phyloP scores from a whole-genome alignment of 92 coral and sea anemone genomes.

The Siderastrea radians region DNA sequence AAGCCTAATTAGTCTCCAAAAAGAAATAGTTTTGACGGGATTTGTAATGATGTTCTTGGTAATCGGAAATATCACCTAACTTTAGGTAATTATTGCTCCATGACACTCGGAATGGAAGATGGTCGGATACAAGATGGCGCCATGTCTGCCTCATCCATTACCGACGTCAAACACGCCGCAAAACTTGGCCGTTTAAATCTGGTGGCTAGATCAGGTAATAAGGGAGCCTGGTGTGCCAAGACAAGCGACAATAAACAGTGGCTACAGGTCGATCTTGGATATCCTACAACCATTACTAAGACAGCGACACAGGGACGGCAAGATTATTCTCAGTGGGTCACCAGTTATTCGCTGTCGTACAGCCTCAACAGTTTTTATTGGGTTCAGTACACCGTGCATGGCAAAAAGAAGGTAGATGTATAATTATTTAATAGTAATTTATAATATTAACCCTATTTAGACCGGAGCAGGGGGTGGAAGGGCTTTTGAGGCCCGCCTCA shows the following conservation, averaged over 20 bases:
- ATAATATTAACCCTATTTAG: no score
- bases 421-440: no score
- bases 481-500: no score
- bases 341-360: conserved; percentile 25
- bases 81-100: conserved; percentile 21
- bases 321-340: conserved; percentile 31
- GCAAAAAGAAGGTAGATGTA: conserved; percentile 46
- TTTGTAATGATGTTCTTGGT: not conserved
- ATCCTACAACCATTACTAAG: conserved; percentile 13
- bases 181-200: conserved; percentile 37
- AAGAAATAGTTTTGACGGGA: no score
- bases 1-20: not conserved
- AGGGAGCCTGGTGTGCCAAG: conserved; percentile 52
- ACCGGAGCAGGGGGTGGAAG: no score
- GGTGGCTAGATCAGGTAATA: not conserved
- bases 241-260: conserved; percentile 40
- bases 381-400: conserved; percentile 30
- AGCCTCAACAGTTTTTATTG: conserved; percentile 56
- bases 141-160: conserved; percentile 38
- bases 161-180: not conserved
- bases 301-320: conserved; percentile 25
- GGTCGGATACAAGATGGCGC: conserved; percentile 38
- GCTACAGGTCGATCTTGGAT: conserved; percentile 42
- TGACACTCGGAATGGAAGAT: conserved; percentile 69
- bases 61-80: not conserved